These are phyloP conservation scores for Morpho helenor DNA, from an alignment of 2,888 invertebrate species.

Conservation along the genomic window DNA sequence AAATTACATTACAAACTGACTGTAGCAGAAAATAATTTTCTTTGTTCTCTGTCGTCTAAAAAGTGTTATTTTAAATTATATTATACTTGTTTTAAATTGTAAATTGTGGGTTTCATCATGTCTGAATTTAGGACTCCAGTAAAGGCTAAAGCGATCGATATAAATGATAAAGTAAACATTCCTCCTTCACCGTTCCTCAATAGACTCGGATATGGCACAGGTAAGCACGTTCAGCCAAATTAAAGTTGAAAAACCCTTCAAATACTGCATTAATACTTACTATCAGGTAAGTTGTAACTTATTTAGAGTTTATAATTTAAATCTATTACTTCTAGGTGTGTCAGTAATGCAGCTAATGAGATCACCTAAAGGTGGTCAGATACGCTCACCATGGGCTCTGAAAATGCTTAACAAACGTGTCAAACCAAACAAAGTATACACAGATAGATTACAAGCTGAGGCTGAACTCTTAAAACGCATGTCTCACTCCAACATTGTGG, in stretches of 20 bases:
- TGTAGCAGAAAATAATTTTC: too few species aligned
- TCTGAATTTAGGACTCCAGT: conserved; percentile 62
- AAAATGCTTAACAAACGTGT: conserved; percentile 83
- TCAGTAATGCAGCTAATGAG: conserved; percentile 87
- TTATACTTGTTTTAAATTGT: not conserved
- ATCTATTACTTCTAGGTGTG: conserved; percentile 75
- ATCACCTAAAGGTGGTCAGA: conserved; percentile 82
- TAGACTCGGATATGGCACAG: conserved; percentile 88
- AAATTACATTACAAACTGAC: not conserved
- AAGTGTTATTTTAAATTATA: too few species aligned
- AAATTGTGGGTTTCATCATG: conserved; percentile 21
- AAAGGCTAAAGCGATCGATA: conserved; percentile 41
- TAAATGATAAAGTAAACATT: conserved; percentile 66
- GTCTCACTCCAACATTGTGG: conserved; percentile 90
- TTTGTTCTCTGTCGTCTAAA: too few species aligned
- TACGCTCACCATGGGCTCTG: conserved; percentile 92
- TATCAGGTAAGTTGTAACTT: too few species aligned
- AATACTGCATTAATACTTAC: too few species aligned
- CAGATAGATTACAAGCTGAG: conserved; percentile 82
- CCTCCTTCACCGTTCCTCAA: conserved; percentile 87
- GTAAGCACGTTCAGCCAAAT: conserved; percentile 45
- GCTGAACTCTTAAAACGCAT: conserved; percentile 84
- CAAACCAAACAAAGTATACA: conserved; percentile 61
- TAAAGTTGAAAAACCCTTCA: too few species aligned
- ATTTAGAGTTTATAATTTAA: too few species aligned